Conservation (phyloP, 2,888 invertebrate species). For the Gymnoscelis rufifasciata region DNA sequence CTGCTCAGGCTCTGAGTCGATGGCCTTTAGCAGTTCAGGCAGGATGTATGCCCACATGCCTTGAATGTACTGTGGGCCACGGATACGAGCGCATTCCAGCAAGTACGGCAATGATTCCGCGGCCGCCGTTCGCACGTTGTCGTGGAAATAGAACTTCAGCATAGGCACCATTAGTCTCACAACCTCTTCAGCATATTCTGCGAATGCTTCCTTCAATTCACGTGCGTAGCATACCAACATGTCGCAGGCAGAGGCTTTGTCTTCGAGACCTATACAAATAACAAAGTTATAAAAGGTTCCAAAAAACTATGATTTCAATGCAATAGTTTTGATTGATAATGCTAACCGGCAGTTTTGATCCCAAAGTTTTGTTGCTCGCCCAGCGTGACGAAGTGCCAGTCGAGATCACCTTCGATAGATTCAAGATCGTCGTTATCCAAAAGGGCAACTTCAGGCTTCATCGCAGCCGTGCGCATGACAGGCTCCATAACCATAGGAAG, state of each 20-base stretch:
- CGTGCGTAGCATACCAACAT: slow-evolving; percentile 97
- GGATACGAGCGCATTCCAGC: slow-evolving; percentile 91
- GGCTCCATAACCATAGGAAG: slow-evolving; percentile 97
- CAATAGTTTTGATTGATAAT: background rate
- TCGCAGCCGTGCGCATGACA: slow-evolving; percentile 92
- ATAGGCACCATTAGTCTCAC: slow-evolving; percentile 92
- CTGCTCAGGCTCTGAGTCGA: slow-evolving; percentile 93
- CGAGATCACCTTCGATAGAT: slow-evolving; percentile 90
- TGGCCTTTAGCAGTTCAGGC: slow-evolving; percentile 91
- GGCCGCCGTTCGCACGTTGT: slow-evolving; percentile 94
- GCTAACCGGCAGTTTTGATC: slow-evolving; percentile 89
- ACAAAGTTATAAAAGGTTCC: background rate
- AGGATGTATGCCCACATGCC: slow-evolving; percentile 93
- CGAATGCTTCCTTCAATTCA: slow-evolving; percentile 90
- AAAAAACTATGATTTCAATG: background rate
- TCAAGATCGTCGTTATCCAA: slow-evolving; percentile 92
- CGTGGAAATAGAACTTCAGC: slow-evolving; percentile 96
- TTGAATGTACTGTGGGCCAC: slow-evolving; percentile 83
- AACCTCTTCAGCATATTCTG: slow-evolving; percentile 81
- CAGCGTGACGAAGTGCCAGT: slow-evolving; percentile 96
- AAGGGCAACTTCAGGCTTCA: slow-evolving; percentile 95
- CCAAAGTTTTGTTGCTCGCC: slow-evolving; percentile 98
- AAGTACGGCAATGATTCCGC: slow-evolving; percentile 94
- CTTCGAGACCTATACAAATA: slow-evolving; percentile 85
- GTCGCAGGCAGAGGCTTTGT: slow-evolving; percentile 97